A percentile compares a stretch with the other conserved stretches of the same genome.
These are phyloP conservation scores for Otocyon megalotis DNA, from an alignment of 2,113 vertebrate species.

Conservation along the genomic window DNA sequence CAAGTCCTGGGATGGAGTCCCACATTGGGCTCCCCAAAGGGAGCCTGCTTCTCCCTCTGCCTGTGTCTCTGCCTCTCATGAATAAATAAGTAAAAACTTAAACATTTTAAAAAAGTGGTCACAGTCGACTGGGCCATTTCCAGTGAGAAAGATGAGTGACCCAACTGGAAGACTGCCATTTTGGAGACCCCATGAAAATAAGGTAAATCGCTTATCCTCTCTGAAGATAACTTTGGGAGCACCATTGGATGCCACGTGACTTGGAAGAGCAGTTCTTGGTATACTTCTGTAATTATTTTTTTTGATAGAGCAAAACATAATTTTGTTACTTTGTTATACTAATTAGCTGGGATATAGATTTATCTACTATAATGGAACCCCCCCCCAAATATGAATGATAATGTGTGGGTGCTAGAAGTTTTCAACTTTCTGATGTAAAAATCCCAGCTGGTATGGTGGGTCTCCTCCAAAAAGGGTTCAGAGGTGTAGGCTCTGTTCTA, in stretches of 20 bases:
- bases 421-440: neutral
- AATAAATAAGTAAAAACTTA: too few relatives aligned
- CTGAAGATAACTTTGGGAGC: neutral
- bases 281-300: neutral
- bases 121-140: neutral
- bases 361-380: neutral
- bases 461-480: neutral
- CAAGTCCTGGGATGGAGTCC: too few relatives aligned
- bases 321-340: neutral
- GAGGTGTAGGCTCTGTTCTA: neutral
- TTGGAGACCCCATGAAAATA: neutral
- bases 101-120: neutral
- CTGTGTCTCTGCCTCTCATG: too few relatives aligned
- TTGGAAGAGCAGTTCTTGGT: slow-evolving; percentile 24
- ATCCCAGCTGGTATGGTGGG: neutral
- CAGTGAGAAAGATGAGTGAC: neutral
- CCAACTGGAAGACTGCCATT: neutral
- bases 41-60: too few relatives aligned
- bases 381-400: neutral
- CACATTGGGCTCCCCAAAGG: too few relatives aligned
- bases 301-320: neutral
- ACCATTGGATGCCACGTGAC: neutral
- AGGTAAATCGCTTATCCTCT: neutral
- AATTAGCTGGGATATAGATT: neutral
- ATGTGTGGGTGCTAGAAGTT: neutral